Base-by-base conservation (phyloP, 1,140 invertebrate genomes). In the Conus ventricosus region DNA sequence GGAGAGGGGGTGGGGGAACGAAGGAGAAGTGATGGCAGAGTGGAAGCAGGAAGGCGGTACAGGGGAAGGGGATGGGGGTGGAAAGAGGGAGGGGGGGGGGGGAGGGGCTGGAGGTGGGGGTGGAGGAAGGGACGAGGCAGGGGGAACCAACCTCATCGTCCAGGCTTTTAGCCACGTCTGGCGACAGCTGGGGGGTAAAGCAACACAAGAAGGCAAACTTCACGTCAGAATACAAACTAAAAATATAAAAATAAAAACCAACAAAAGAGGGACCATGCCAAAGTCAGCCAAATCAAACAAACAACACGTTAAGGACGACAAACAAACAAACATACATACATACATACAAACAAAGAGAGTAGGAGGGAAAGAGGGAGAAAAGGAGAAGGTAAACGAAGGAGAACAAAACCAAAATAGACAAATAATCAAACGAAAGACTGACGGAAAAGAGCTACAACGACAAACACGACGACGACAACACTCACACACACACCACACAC, bases 131-230 rank as follows among this genome's bases (percentile, higher is more conserved):
- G 39, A 82, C 13, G 51, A 20, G 55, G 13, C 13, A 27, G 17
- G 39, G 20, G 8, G 63, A 71, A 92, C 92, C 87, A 88, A 93
- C 92, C 92, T 93, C 92, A 53, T 92, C 92, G 51, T 92, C 91
- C 83, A 94, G 89, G 75, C 87, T 91, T 83, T 91, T 92, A 39
- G 90, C 84, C 11, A 92, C 91, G 89, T 93, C 90, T 27, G 91
- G 92, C 27, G 93, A 91, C 63, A 94, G 91, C 93, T 94, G 91
- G 17, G 81, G 87, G 84, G 71, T 78, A 84, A 83, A 83, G 54
- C 53, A 83, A 10, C 51, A 83, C 82, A 83, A 20, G 7, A 25
- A 55, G 82, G 17, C 53, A 83, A 54, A 83, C 15, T 23, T 55
- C 82, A 83, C n/a, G 82, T 39, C 80, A 82, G 53, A 83, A 53